A percentile compares a stretch with the other conserved stretches of the same genome.
These are phyloP conservation scores for Euglossa dilemma DNA, from an alignment of 1,140 invertebrate species.

Conservation along the genomic window DNA sequence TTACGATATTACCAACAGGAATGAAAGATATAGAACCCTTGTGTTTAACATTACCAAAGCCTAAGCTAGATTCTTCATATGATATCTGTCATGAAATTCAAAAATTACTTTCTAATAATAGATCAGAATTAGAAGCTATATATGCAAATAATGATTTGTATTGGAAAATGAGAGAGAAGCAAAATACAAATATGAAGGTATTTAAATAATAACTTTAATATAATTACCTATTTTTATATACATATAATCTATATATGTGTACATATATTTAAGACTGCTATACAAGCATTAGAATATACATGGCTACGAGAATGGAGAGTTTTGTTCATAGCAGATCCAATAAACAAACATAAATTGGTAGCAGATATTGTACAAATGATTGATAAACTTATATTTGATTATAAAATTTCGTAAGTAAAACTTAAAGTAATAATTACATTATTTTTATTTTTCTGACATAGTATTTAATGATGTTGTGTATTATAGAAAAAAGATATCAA, in stretches of 20 bases:
- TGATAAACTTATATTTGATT: conserved; percentile 79
- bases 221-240: background rate
- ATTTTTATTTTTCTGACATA: conserved; percentile 9
- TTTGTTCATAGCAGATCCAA: conserved; percentile 83
- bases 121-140: conserved; percentile 68
- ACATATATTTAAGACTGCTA: conserved; percentile 81
- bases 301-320: conserved; percentile 86
- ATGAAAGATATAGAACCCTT: conserved; percentile 76
- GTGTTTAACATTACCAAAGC: conserved; percentile 81
- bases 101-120: conserved; percentile 71
- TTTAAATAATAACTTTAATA: conserved; percentile 11
- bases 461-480: conserved; percentile 37
- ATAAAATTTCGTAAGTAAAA: conserved; percentile 78
- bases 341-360: conserved; percentile 74
- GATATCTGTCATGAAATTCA: conserved; percentile 77
- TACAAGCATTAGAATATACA: conserved; percentile 84
- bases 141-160: conserved; percentile 81
- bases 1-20: conserved; percentile 83
- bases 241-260: background rate
- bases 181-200: conserved; percentile 84
- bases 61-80: conserved; percentile 71
- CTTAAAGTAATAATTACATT: conserved; percentile 4
- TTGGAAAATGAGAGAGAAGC: conserved; percentile 83
- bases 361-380: conserved; percentile 77
- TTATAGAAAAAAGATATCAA: conserved; percentile 74